Conservation (phyloP, 2,113 vertebrate genomes). For the Genyomyrus donnyi region DNA sequence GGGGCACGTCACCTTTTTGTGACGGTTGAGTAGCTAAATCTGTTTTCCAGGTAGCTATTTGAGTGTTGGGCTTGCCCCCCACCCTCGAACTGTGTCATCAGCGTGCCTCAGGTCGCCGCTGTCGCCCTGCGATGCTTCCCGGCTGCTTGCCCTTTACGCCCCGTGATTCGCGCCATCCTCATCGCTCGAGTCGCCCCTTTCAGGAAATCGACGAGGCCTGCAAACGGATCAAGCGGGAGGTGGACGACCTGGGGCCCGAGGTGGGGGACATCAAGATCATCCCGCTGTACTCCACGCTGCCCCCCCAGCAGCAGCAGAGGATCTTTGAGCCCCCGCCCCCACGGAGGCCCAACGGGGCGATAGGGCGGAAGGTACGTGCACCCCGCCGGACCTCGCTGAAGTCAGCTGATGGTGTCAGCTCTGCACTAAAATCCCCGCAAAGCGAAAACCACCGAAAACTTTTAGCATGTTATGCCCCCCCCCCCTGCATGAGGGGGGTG, state of each 20-base stretch:
- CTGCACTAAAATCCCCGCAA: neutral
- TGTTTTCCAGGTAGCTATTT: neutral
- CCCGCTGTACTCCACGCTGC: conserved; percentile 92
- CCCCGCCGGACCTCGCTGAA: conserved; percentile 18
- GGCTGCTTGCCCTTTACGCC: neutral
- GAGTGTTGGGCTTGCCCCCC: neutral
- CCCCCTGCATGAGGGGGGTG: neutral
- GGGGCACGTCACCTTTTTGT: neutral
- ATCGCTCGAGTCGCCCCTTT: conserved; percentile 35
- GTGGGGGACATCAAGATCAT: conserved; percentile 97
- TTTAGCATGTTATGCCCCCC: neutral
- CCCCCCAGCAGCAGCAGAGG: conserved; percentile 89
- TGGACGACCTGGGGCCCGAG: conserved; percentile 89
- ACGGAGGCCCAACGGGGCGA: conserved; percentile 82
- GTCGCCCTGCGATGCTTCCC: neutral
- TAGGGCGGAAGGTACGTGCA: conserved; percentile 83
- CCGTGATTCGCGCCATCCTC: neutral
- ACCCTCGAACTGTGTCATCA: neutral
- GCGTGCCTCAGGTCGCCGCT: neutral
- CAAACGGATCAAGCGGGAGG: conserved; percentile 93
- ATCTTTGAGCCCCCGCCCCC: conserved; percentile 94
- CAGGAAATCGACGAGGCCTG: conserved; percentile 97
- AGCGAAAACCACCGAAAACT: neutral
- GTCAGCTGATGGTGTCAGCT: conserved; percentile 7
- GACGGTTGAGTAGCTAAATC: neutral